Evolutionary conservation across 2,888 invertebrate species (phyloP), one percentile per base, ranked within the genome.

Genomic region (Thymelicus lineola): DNA sequence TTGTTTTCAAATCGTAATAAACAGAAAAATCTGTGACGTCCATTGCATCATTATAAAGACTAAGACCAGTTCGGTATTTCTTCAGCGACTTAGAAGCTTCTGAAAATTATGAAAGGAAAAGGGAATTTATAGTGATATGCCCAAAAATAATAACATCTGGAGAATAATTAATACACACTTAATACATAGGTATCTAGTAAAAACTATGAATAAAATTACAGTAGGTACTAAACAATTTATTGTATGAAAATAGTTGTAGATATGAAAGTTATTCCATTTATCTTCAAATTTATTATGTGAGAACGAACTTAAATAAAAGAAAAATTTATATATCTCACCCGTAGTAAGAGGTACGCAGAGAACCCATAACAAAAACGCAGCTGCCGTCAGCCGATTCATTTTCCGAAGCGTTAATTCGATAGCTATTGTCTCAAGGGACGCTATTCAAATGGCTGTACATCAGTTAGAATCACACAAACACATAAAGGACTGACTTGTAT

Each of bases 21-120:
- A 94, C 83, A 0, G 94, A 94, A 73, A 94, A 90, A 71, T 94
- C 94, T 1, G 93, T 78, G 0, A 93, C 90, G 75, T 94, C 94
- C 88, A 93, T 91, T 7, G 84, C 81, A 69, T 87, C 82, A 60
- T 86, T 86, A n/a, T 80, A 78, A 72, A 80, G 81, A 62, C 76
- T 77, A 65, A 73, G 77, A 75, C 78, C 67, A 17, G 28, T 55
- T 55, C 61, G 38, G 36, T 53, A 38, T 61, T 61, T 55, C 35
- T 67, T 55, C 9, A 55, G n/a, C n/a, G 61, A 14, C 7, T 53
- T 55, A n/a, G 14, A 35, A 17, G 61, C 67, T 55, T 61, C 67
- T 61, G 67, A 3, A 67, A 61, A 28, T 7, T 17, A 5, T 77
- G 76, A 77, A 80, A 59, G 70, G 73, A 76, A 77, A 80, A 59